phyloP scores from a whole-genome alignment of 2,888 invertebrate genomes.

The Torymus tubicola region DNA sequence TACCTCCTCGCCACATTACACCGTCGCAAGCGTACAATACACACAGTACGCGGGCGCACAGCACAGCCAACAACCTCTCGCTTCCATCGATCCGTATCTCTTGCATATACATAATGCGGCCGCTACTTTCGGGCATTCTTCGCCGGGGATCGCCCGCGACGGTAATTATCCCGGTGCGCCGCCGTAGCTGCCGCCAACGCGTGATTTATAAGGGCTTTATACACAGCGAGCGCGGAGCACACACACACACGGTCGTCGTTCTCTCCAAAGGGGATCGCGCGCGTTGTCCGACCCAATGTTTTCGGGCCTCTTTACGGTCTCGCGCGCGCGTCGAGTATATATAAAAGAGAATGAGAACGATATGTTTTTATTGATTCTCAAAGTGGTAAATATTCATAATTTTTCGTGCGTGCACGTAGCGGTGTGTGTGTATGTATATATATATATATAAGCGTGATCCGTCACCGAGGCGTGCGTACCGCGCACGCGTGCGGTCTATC shows the following conservation, averaged over 20 bases:
- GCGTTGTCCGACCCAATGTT: constrained; percentile 15
- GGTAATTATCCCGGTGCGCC: constrained; percentile 33
- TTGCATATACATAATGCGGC: constrained; percentile 57
- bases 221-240: no score
- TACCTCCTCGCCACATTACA: no score
- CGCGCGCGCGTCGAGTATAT: no score
- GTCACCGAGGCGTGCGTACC: not conserved
- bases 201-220: constrained; percentile 43
- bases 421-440: no score
- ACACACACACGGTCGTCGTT: no score
- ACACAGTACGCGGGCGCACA: no score
- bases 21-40: no score
- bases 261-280: constrained; percentile 15
- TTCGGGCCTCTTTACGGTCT: not conserved
- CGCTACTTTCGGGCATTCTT: constrained; percentile 20
- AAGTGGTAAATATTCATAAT: constrained; percentile 34
- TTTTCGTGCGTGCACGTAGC: not conserved
- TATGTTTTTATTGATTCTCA: constrained; percentile 12
- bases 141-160: not conserved
- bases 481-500: not conserved
- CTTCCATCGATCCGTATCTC: not conserved
- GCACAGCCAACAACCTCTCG: no score
- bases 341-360: no score
- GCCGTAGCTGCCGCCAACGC: not conserved
- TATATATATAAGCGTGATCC: no score